Conservation (phyloP, 2,888 invertebrate species). For the Nomada ruficornis region DNA sequence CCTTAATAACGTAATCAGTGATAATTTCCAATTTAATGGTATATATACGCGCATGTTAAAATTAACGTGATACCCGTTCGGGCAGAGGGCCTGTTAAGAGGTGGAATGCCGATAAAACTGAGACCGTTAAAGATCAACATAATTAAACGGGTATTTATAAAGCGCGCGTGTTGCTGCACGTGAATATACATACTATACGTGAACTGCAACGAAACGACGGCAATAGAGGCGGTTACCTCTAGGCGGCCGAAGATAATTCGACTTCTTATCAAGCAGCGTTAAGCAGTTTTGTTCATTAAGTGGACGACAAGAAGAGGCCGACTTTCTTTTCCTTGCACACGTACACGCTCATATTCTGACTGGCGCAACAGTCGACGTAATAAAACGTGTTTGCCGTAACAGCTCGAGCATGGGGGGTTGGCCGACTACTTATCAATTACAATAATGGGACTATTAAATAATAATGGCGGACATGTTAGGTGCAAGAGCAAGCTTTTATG, state of each 20-base stretch:
- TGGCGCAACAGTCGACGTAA: slow-evolving; percentile 60
- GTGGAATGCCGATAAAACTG: slow-evolving; percentile 49
- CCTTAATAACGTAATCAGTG: slow-evolving; percentile 55
- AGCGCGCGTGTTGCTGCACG: slow-evolving; percentile 20
- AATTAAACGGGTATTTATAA: slow-evolving; percentile 62
- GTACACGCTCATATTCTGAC: background rate
- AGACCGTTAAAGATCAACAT: slow-evolving; percentile 58
- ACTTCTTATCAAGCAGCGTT: slow-evolving; percentile 69
- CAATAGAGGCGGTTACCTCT: slow-evolving; percentile 38
- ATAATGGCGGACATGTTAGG: slow-evolving; percentile 68
- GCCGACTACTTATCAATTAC: slow-evolving; percentile 72
- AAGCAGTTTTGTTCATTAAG: slow-evolving; percentile 70
- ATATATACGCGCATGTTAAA: slow-evolving; percentile 37
- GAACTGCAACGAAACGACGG: slow-evolving; percentile 1
- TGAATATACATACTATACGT: slow-evolving; percentile 8
- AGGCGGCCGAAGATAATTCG: slow-evolving; percentile 63
- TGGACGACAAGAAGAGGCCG: slow-evolving; percentile 57
- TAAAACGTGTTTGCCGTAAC: slow-evolving; percentile 67
- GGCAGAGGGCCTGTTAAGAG: slow-evolving; percentile 18
- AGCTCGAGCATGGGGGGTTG: slow-evolving; percentile 35
- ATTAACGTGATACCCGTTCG: slow-evolving; percentile 29
- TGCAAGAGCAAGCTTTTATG: slow-evolving; percentile 64
- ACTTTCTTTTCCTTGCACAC: slow-evolving; percentile 17
- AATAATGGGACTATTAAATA: slow-evolving; percentile 74
- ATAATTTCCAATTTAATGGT: slow-evolving; percentile 48